phyloP scores from a whole-genome alignment of 1,140 invertebrate species.

The Uloborus diversus region DNA sequence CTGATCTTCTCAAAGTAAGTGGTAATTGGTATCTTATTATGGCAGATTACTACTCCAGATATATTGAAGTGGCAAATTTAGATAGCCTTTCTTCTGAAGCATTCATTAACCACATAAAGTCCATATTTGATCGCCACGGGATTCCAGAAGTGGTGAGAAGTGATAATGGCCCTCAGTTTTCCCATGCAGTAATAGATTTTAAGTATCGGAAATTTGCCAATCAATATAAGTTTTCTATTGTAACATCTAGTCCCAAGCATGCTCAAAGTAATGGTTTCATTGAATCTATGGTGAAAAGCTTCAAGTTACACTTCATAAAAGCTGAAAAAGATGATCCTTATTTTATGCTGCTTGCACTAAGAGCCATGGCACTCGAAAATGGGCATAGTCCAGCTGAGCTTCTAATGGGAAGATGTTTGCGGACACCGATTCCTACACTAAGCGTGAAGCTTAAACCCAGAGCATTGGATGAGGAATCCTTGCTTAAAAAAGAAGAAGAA shows the following conservation, averaged over 20 bases:
- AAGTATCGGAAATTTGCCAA: not conserved
- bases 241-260: not conserved
- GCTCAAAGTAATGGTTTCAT: conserved; percentile 4
- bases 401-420: not conserved
- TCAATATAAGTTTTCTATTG: not conserved
- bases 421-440: not conserved
- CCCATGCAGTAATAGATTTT: not conserved
- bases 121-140: not conserved
- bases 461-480: not conserved
- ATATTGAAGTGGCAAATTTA: conserved; percentile 1
- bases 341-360: not conserved
- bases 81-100: not conserved
- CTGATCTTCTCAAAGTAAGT: not conserved
- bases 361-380: not conserved
- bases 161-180: not conserved
- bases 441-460: not conserved
- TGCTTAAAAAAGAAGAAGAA: not conserved
- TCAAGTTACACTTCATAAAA: not conserved
- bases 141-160: not conserved
- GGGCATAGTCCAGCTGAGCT: not conserved
- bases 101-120: not conserved
- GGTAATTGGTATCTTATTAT: not conserved
- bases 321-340: not conserved
- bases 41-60: not conserved
- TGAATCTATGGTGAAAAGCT: not conserved